Percentiles rank a stretch among this genome's conserved stretches.
Conservation (phyloP, 2,797 vertebrate genomes). For the Lacerta viridis region DNA sequence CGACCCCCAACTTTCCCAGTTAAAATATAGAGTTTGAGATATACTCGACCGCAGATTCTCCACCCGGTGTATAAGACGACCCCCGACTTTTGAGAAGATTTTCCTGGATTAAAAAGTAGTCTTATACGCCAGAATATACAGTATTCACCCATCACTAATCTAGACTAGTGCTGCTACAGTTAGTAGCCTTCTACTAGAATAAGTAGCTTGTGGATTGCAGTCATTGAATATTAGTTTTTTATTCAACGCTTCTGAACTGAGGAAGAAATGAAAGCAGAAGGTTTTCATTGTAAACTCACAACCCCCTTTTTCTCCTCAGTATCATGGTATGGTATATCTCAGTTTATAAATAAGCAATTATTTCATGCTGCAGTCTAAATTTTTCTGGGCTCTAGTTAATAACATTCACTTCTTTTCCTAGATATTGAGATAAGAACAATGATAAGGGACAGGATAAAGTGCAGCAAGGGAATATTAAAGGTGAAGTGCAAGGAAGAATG, state of each 20-base stretch:
- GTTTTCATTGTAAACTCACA: background rate
- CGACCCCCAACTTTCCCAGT: too few species aligned
- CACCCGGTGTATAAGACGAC: too few species aligned
- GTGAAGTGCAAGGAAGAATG: too few species aligned
- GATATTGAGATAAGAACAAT: background rate
- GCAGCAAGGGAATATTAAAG: background rate
- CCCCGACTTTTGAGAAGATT: too few species aligned
- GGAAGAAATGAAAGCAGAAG: background rate
- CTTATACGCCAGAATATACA: too few species aligned
- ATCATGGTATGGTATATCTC: background rate
- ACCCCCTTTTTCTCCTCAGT: background rate
- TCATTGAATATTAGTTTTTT: background rate
- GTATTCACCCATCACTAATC: too few species aligned
- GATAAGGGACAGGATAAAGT: background rate
- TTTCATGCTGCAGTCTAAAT: background rate
- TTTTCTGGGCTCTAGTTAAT: background rate
- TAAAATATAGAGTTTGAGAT: too few species aligned
- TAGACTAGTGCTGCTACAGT: background rate
- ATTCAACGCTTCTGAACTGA: background rate
- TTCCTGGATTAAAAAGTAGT: too few species aligned
- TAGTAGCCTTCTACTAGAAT: background rate
- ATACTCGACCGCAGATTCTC: too few species aligned
- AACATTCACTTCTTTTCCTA: background rate
- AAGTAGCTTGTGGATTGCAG: background rate
- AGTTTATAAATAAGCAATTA: background rate